Evolutionary conservation across 2,113 vertebrate species (phyloP).

Genomic region (Typhlomys cinereus): DNA sequence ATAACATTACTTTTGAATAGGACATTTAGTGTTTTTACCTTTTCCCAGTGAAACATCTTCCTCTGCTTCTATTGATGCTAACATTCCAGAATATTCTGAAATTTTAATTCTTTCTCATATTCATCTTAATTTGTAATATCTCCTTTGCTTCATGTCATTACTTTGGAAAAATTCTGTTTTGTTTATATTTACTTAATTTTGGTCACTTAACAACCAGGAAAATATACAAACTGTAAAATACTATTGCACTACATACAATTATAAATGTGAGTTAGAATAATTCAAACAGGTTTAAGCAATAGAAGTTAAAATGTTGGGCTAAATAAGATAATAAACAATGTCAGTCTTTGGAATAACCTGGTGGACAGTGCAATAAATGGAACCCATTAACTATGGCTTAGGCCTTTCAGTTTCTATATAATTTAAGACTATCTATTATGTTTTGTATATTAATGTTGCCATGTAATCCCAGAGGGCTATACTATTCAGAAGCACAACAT

Average conservation of each 20-base stretch:
- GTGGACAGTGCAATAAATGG: neutral
- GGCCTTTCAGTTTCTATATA: neutral
- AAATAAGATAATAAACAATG: neutral
- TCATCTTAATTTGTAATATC: neutral
- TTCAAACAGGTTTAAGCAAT: neutral
- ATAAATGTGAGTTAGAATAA: neutral
- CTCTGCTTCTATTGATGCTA: neutral
- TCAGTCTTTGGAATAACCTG: neutral
- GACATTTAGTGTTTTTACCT: neutral
- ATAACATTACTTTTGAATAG: neutral
- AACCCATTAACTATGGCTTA: neutral
- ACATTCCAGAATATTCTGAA: neutral
- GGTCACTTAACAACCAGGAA: neutral
- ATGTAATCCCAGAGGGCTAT: neutral
- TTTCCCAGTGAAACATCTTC: neutral
- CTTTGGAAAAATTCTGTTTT: neutral
- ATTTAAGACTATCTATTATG: neutral
- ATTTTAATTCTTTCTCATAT: neutral
- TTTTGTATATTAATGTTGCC: neutral
- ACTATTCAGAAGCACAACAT: neutral
- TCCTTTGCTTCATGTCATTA: neutral
- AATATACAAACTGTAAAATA: neutral
- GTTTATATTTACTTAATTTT: neutral
- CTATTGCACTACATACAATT: neutral
- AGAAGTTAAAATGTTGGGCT: slow-evolving; percentile 12